Evolutionary conservation across 2,888 invertebrate species (phyloP), one percentile per base, ranked within the genome.

Genomic region (Eupithecia subumbrata): DNA sequence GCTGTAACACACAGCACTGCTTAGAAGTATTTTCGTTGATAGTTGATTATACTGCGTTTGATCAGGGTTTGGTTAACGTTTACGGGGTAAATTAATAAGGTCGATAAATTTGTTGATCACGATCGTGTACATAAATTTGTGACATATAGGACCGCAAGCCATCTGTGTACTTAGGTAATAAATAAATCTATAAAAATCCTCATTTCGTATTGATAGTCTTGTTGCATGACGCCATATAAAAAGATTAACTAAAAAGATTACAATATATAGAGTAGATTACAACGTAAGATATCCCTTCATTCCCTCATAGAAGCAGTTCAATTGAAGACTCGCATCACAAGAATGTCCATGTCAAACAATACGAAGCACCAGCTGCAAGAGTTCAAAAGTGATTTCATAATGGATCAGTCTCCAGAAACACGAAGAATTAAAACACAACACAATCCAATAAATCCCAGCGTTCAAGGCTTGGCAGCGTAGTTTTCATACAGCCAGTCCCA

Each of bases 401-500:
- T 5, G 60, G 25, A 60, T 25, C 56, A 56, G 12, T 68, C 34
- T 30, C 66, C 60, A 63, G 14, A 71, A 40, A 76, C 68, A 56
- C 73, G 66, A 68, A 43, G 71, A 73, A 56, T 25, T 71, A 70
- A 71, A 66, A 74, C 76, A 76, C 76, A 66, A 74, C 76, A 76
- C 76, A 68, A 75, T 78, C 69, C 56, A 76, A 72, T 71, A 71
- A n/a, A 12, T 30, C 9, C n/a, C 40, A n/a, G 16, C 45, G 71
- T 83, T 88, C 77, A 82, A 72, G 80, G 76, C 60, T 80, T 84
- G 60, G 60, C 80, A 37, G 86, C 87, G 79, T 90, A 92, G 83
- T 89, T 92, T 22, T 93, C 90, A 77, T 91, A 94, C 1, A 94
- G 88, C 90, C 88, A 88, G 87, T 96, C 95, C 96, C 96, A 96